phyloP scores from a whole-genome alignment of 2,113 vertebrate species.

The Natator depressus region DNA sequence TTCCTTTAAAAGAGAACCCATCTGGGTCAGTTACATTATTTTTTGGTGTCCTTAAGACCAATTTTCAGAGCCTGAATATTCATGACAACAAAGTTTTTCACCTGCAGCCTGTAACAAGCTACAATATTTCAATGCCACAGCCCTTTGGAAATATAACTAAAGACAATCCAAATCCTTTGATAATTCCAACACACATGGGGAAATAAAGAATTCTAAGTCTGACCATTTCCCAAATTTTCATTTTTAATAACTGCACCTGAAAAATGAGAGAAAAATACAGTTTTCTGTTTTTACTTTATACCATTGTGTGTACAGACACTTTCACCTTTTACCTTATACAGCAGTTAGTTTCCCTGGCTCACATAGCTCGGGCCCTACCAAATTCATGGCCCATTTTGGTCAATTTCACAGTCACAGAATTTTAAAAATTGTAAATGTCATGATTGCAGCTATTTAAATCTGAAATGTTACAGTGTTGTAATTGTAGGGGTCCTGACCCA shows the following conservation, averaged over 20 bases:
- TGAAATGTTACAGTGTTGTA: too few species aligned
- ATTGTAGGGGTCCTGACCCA: too few species aligned
- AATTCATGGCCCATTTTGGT: too few species aligned
- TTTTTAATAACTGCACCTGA: background rate
- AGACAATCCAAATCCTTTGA: background rate
- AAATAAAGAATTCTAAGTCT: background rate
- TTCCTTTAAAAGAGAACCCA: background rate
- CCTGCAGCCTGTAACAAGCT: background rate
- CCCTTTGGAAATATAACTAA: background rate
- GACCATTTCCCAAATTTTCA: background rate
- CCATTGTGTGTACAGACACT: background rate
- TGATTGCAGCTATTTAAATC: too few species aligned
- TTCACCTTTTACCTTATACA: background rate
- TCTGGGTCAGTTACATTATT: background rate
- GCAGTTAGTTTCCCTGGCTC: background rate
- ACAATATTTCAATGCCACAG: background rate
- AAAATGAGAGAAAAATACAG: background rate
- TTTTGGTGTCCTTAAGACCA: accelerated
- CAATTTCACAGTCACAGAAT: too few species aligned
- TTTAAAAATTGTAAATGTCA: too few species aligned
- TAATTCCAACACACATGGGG: background rate
- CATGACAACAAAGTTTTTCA: background rate
- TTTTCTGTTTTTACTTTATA: background rate
- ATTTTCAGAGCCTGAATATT: background rate
- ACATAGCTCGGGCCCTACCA: background rate